Base-by-base conservation (phyloP, 35 echinoderm and acorn worm species). In the Chiridota heheva region DNA sequence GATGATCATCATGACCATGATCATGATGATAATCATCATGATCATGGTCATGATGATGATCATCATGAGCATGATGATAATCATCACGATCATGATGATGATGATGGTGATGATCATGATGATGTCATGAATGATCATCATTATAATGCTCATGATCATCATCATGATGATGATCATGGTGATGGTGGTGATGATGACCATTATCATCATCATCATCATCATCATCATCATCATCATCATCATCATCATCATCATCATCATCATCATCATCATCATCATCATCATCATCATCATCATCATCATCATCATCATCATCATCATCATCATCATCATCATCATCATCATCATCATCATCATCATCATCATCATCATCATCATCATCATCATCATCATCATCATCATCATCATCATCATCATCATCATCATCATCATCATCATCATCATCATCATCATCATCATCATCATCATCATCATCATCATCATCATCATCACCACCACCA, bases 371-470 rank as follows among this genome's bases (percentile, higher is more conserved):
- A 65, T 26, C 26, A 65, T 2, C 26, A 65, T 26, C 26, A 65
- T 55, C 48, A 55, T 55, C 48, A 55, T 55, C 48, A 55, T 55
- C 48, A 55, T 55, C 48, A 55, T 55, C 48, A 55, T 55, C 48
- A 55, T 13, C 48, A 55, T 55, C 48, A 55, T 55, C 48, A 55
- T 55, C 48, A 55, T 55, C 48, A 55, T 55, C 48, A 55, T 13
- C 48, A 55, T 55, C 48, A 55, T 55, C 48, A 55, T 55, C 48
- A 55, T 55, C 48, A 55, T 55, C 48, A 55, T 55, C 48, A 55
- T 13, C 48, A 55, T 55, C 48, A 55, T 55, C 48, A 55, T 55
- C 48, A 55, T 55, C 48, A 55, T 55, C 48, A 55, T 55, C 48
- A 55, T 55, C 48, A 55, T 22, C 48, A 55, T 55, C 48, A 55